Conservation (phyloP, 1,140 invertebrate genomes). For the Pissodes strobi region DNA sequence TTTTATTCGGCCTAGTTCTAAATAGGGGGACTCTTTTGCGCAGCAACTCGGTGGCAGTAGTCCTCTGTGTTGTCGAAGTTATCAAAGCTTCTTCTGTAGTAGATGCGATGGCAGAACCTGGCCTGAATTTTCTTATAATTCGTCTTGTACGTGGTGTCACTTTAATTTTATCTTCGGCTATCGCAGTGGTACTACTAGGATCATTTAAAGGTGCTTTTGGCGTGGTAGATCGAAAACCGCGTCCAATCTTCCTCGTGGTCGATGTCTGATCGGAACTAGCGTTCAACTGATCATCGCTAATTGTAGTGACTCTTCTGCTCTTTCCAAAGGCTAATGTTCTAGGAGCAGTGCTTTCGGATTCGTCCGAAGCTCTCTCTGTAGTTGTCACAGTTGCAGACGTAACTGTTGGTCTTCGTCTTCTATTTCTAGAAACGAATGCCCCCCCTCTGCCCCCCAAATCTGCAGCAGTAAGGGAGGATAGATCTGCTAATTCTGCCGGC, state of each 20-base stretch:
- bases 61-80: neutral
- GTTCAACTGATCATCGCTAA: conserved; percentile 36
- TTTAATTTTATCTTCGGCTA: neutral
- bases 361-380: conserved; percentile 48
- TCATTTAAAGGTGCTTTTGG: conserved; percentile 28
- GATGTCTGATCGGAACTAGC: conserved; percentile 19
- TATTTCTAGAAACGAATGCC: conserved; percentile 9
- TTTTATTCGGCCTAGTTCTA: conserved; percentile 4
- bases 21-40: conserved; percentile 16
- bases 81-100: neutral
- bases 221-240: conserved; percentile 25
- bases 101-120: conserved; percentile 13
- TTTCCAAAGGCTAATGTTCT: conserved; percentile 36
- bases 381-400: conserved; percentile 46
- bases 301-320: conserved; percentile 19
- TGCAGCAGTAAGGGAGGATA: conserved; percentile 55
- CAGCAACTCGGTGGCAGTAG: neutral
- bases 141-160: conserved; percentile 34
- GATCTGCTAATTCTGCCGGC: conserved; percentile 50
- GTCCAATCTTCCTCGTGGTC: conserved; percentile 22
- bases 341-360: conserved; percentile 37
- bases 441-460: conserved; percentile 42
- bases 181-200: neutral
- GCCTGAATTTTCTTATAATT: conserved; percentile 43
- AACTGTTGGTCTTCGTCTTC: conserved; percentile 36